A percentile compares a stretch with the other conserved stretches of the same genome.
Conservation (phyloP, 2,888 invertebrate genomes). For the Isotomurus palustris region DNA sequence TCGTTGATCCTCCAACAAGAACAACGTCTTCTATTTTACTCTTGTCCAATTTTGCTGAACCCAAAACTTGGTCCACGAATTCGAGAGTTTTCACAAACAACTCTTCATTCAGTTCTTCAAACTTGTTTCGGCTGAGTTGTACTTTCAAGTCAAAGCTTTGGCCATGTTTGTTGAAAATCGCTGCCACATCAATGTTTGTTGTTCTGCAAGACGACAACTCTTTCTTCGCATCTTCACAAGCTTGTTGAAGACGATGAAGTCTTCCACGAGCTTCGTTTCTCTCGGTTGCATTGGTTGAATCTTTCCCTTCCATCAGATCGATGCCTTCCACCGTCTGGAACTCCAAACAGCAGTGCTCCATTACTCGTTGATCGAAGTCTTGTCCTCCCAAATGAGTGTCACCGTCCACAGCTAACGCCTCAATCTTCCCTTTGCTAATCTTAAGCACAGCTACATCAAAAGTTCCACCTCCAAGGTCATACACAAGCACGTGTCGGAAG, state of each 20-base stretch:
- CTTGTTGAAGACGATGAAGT: constrained; percentile 14
- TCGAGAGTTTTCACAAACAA: constrained; percentile 13
- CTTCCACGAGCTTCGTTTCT: constrained; percentile 6
- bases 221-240: constrained; percentile 20
- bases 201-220: constrained; percentile 8
- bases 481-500: constrained; percentile 21
- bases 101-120: constrained; percentile 14
- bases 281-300: background rate
- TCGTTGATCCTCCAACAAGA: constrained; percentile 73
- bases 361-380: constrained; percentile 50
- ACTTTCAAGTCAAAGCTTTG: constrained; percentile 10
- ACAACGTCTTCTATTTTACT: constrained; percentile 58
- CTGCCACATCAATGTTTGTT: background rate
- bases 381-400: constrained; percentile 26
- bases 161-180: background rate
- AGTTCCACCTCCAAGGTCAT: constrained; percentile 38
- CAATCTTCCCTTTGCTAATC: constrained; percentile 13
- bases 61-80: constrained; percentile 13
- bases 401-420: constrained; percentile 19
- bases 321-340: constrained; percentile 53
- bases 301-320: constrained; percentile 18
- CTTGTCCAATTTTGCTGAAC: constrained; percentile 8
- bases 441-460: constrained; percentile 35
- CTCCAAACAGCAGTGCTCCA: constrained; percentile 55
- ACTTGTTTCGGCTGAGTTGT: constrained; percentile 7